Evolutionary conservation across 2,888 invertebrate species (phyloP), one percentile per base, ranked within the genome.

Genomic region (Eupsilia transversa): DNA sequence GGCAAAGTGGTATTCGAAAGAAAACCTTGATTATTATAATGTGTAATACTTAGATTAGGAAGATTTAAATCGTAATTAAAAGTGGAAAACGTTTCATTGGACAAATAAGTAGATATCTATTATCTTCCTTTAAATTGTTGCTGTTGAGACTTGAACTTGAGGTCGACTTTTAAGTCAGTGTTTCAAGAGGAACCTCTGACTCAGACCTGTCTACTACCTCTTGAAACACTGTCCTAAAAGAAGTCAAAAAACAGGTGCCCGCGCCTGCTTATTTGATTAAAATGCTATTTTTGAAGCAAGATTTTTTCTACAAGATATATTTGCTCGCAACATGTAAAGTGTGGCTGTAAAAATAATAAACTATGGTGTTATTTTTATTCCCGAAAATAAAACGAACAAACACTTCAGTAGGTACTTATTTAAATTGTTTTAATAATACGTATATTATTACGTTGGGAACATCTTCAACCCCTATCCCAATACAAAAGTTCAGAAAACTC

Each of bases 401-500:
- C 43, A 10, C 54, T 27, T 43, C 41, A 35, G 14, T n/a, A n/a
- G n/a, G n/a, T 23, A 27, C 41, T 41, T 73, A 43, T 52, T 52
- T 43, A 52, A 49, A 74, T 33, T n/a, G 14, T n/a, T 30, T 17
- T 30, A n/a, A 10, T 3, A n/a, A 10, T 3, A 43, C 46, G 43
- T 46, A 10, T 27, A 64, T 30, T 49, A 54, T 65, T n/a, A n/a
- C n/a, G n/a, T n/a, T 56, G 17, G 14, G 3, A 69, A 43, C 46
- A 60, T 77, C 27, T 30, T 69, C 23, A 59, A 61, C 27, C 27
- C 43, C 20, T 59, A 49, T 80, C 75, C 72, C 60, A 30, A 68
- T 57, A 71, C 17, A 41, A 74, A 79, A 72, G 57, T 84, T 57
- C 27, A 33, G 46, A 38, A 66, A 72, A 77, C 63, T 60, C 27